Evolutionary conservation across 1,140 invertebrate genomes (phyloP), one percentile per base, ranked within the genome.

Genomic region (Drosophila baimaii): DNA sequence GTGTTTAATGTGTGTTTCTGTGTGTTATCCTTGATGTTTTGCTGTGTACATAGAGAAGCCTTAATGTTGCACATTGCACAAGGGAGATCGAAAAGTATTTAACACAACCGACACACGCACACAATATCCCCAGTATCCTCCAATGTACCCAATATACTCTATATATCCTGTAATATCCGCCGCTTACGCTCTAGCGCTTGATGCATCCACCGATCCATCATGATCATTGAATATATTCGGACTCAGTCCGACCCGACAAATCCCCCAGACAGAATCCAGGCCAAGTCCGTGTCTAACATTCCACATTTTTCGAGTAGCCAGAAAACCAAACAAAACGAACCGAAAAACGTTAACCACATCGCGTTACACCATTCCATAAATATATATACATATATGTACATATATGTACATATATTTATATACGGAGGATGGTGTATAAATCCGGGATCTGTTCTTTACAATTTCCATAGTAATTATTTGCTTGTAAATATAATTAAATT

Each of bases 41-140:
- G 58, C 64, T 51, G 44, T 68, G 25, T 65, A 23, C 15, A 66
- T 66, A 47, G 61, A 33, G 61, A 33, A 49, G n/a, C 19, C 37
- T 49, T 19, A 29, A 68, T 65, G 35, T 65, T 41, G 59, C 61
- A 69, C 65, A 19, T 43, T 43, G 65, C 61, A 69, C 65, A 27
- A 65, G 12, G 21, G 17, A 21, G 44, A 31, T 23, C 3, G 9
- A n/a, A 54, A 29, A 25, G n/a, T 27, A 31, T 43, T 19, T 31
- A 59, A 43, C 10, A 23, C n/a, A 64, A 31, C 27, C 15, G 21
- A 41, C 25, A 63, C 51, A 25, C 41, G 27, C 62, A 41, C 23
- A 21, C 31, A 23, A 12, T n/a, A 19, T 35, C 7, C 31, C 8
- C 7, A 21, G 27, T 49, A 29, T 49, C 46, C 46, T 12, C 5